phyloP scores from a whole-genome alignment of 2,113 vertebrate genomes.

The Mola mola region DNA sequence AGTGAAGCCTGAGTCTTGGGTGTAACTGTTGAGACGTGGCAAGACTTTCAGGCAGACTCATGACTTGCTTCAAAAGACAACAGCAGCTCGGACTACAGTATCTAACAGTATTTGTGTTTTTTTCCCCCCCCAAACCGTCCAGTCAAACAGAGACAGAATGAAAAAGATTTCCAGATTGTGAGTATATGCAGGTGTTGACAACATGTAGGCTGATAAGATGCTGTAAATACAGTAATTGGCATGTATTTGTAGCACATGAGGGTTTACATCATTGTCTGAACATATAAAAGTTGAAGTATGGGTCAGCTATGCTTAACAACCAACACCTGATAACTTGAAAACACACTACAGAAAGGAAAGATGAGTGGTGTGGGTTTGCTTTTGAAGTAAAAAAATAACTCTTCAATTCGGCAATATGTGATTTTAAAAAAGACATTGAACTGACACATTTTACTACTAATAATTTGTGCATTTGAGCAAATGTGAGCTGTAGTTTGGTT shows the following conservation, averaged over 20 bases:
- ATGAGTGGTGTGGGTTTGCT: too few species aligned
- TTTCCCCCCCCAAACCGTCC: too few species aligned
- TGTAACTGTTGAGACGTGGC: slow-evolving; percentile 8
- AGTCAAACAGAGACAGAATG: slow-evolving; percentile 27
- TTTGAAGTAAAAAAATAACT: too few species aligned
- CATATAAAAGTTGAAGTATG: slow-evolving; percentile 31
- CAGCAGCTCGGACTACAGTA: too few species aligned
- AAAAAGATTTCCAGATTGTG: slow-evolving; percentile 11
- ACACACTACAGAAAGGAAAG: too few species aligned
- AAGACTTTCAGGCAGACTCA: slow-evolving; percentile 10
- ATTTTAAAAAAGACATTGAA: too few species aligned
- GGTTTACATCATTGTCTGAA: slow-evolving; percentile 56
- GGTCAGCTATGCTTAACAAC: slow-evolving; percentile 20
- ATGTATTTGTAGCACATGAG: slow-evolving; percentile 45
- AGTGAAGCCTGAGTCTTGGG: slow-evolving; percentile 1
- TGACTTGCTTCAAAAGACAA: neutral
- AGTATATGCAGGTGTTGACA: slow-evolving; percentile 26
- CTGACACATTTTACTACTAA: neutral
- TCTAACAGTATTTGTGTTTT: too few species aligned
- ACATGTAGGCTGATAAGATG: slow-evolving; percentile 27
- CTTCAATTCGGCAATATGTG: too few species aligned
- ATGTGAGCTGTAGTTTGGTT: neutral
- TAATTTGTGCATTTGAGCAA: neutral
- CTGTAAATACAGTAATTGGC: slow-evolving; percentile 42
- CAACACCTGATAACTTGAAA: too few species aligned